phyloP scores from a whole-genome alignment of 1,140 invertebrate genomes.

The Heliconius himera region DNA sequence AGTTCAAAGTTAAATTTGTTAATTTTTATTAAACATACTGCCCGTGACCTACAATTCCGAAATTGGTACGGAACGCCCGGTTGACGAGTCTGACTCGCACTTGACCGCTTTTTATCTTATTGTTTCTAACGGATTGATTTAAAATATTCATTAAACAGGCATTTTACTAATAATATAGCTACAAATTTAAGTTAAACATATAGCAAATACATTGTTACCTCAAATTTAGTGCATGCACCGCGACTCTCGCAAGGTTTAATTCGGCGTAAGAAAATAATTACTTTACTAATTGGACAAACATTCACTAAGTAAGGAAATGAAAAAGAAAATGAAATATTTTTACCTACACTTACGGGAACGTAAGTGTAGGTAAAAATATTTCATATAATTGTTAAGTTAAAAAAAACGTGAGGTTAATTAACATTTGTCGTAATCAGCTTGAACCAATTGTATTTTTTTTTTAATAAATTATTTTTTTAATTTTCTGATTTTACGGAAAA shows the following conservation, averaged over 20 bases:
- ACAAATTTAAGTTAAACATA: not conserved
- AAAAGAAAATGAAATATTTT: too few relatives aligned
- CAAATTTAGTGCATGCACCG: constrained; percentile 1
- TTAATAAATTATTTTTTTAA: too few relatives aligned
- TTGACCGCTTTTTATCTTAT: too few relatives aligned
- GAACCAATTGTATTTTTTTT: too few relatives aligned
- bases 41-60: too few relatives aligned
- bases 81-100: too few relatives aligned
- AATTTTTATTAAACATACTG: too few relatives aligned
- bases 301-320: not conserved
- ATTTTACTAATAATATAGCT: not conserved
- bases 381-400: not conserved
- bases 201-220: not conserved
- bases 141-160: not conserved
- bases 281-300: constrained; percentile 20
- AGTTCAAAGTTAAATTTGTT: too few relatives aligned
- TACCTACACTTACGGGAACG: too few relatives aligned
- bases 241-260: constrained; percentile 16
- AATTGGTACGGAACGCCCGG: too few relatives aligned
- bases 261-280: constrained; percentile 29
- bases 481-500: too few relatives aligned
- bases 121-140: too few relatives aligned
- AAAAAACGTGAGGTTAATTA: not conserved
- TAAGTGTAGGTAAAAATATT: constrained; percentile 1
- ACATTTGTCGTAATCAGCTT: not conserved